These are phyloP conservation scores for Mormyrops attenuatus DNA, from an alignment of 2,797 vertebrate species.

Conservation along the genomic window DNA sequence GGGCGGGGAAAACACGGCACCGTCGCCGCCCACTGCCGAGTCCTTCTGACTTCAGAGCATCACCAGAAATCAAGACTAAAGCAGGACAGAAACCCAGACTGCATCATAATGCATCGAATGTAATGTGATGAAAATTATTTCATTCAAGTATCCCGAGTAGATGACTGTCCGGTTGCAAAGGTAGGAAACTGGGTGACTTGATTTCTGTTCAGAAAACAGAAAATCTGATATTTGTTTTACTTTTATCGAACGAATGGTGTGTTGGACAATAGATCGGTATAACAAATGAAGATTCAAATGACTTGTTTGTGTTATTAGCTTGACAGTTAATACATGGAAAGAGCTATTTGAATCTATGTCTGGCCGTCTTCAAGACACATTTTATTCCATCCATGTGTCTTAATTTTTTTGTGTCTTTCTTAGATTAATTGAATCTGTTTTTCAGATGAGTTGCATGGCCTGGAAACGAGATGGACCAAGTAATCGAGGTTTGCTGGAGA, in stretches of 20 bases:
- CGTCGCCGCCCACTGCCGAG: background rate
- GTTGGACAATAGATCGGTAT: background rate
- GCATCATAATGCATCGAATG: background rate
- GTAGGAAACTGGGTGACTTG: background rate
- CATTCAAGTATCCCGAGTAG: background rate
- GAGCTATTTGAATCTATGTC: background rate
- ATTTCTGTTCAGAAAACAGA: background rate
- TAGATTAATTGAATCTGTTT: background rate
- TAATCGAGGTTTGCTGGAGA: background rate
- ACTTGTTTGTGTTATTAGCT: background rate
- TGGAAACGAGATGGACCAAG: background rate
- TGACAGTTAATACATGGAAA: background rate
- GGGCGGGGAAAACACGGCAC: background rate
- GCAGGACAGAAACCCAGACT: background rate
- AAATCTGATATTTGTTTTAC: background rate
- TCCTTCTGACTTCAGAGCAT: background rate
- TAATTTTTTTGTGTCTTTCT: no score
- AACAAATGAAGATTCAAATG: background rate
- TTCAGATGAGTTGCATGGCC: background rate
- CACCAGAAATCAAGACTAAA: background rate
- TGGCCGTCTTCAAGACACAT: background rate
- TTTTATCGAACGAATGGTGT: background rate
- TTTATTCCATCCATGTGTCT: background rate
- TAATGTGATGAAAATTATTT: background rate
- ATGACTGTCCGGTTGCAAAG: background rate